A percentile compares a stretch with the other conserved stretches of the same genome.
phyloP scores from a whole-genome alignment of 2,797 vertebrate species.

The Megalops cyprinoides region DNA sequence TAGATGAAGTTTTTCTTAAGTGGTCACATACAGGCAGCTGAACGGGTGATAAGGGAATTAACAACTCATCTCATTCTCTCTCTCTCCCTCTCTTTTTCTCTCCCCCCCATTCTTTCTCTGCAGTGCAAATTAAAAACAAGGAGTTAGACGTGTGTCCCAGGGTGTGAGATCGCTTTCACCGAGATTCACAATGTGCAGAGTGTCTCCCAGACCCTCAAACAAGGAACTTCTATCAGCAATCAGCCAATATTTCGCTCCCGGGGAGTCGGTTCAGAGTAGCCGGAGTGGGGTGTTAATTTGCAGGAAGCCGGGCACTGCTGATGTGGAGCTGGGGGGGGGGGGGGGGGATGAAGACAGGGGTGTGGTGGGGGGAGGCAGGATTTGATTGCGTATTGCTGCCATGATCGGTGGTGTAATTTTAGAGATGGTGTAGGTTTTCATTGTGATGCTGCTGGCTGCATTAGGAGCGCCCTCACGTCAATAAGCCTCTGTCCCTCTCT shows the following conservation, averaged over 20 bases:
- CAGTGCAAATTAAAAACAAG: neutral
- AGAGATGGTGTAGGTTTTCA: constrained; percentile 78
- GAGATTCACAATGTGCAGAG: neutral
- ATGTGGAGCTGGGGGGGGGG: too few species aligned
- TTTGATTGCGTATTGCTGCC: constrained; percentile 60
- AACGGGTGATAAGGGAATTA: constrained; percentile 57
- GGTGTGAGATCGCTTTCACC: neutral
- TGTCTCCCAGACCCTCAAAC: neutral
- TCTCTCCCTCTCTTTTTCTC: neutral
- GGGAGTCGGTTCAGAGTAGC: neutral
- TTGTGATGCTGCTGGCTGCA: constrained; percentile 71
- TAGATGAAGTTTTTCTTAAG: constrained; percentile 76
- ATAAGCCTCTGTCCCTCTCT: constrained; percentile 51
- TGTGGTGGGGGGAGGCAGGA: constrained; percentile 30
- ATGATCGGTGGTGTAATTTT: constrained; percentile 68
- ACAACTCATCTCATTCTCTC: constrained; percentile 48
- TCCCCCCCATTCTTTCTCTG: neutral
- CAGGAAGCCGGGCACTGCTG: constrained; percentile 23
- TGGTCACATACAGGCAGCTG: constrained; percentile 62
- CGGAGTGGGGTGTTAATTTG: constrained; percentile 42
- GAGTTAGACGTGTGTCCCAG: neutral
- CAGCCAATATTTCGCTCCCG: neutral
- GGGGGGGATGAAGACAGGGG: too few species aligned
- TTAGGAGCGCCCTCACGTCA: constrained; percentile 70
- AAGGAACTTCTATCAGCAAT: neutral